Conservation (phyloP, 2,113 vertebrate species). For the Heterocephalus glaber region DNA sequence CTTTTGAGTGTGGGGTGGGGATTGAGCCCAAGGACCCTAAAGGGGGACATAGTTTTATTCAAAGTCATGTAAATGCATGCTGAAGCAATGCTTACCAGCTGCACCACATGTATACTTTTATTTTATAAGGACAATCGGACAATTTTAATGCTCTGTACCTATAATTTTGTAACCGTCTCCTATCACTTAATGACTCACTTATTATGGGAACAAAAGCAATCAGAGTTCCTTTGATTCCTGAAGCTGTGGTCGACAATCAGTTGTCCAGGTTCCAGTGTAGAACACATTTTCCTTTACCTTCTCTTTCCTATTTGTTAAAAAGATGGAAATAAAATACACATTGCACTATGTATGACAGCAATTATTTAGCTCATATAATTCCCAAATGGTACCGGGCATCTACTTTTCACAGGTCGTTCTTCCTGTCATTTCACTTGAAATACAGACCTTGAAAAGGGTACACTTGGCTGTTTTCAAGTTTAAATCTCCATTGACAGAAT, state of each 20-base stretch:
- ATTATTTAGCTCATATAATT: constrained; percentile 29
- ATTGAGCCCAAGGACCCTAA: neutral
- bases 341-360: neutral
- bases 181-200: neutral
- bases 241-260: neutral
- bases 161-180: neutral
- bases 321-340: constrained; percentile 38
- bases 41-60: neutral
- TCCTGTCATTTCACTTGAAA: constrained; percentile 40
- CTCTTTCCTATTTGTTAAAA: constrained; percentile 19
- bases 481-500: constrained; percentile 29
- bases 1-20: neutral
- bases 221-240: neutral
- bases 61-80: neutral
- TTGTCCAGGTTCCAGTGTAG: neutral
- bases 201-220: neutral
- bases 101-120: neutral
- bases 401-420: neutral
- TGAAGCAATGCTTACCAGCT: neutral
- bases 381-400: neutral
- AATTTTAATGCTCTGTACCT: neutral
- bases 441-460: constrained; percentile 1
- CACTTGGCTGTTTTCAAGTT: constrained; percentile 28
- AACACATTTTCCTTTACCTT: neutral
- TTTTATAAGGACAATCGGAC: neutral